Base-by-base conservation (phyloP, 92 coral and sea anemone species). In the Porites evermanni region DNA sequence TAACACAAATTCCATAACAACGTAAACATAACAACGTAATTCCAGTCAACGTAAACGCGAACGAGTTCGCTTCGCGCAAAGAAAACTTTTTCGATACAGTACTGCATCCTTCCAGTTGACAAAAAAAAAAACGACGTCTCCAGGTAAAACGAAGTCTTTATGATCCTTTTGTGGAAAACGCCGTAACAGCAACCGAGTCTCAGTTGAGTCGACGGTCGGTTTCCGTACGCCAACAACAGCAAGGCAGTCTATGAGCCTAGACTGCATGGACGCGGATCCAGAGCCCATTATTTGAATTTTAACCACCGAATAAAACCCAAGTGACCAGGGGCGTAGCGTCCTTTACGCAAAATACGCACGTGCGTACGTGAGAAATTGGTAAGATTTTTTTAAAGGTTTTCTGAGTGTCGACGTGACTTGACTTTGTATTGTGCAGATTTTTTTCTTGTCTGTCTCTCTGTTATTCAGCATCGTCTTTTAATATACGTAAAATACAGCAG, bases 51-150 rank as follows among this genome's bases (percentile, higher is more conserved):
- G 99, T 97, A 74, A 97, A 97, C 71, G 95, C 93, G 75, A 97
- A 97, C 80, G 99, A 95, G 76, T 94, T 97, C 60, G 99, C 98
- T 76, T 97, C 98, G 19, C 99, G 93, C 11, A 97, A 79, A 23
- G 98, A 94, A 61, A 97, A 95, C 75, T 97, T 97, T 83, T 93
- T 97, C 65, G 97, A 95, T 78, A 95, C 98, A 0, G 98, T 93
- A 87, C 87, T 95, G 53, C 97, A 97, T 72, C 96, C 99, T 82
- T 97, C 99, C 1, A 98, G 99, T 69, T 97, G 98, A 53, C 99
- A 97, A 86, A 97, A 97, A 94, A 97, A 97, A 13, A 97, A 13
- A 97, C 96, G 50, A 97, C 99, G 66, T 97, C 99, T 70, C 98
- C 95, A 8, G 99, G 99, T 54, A 95, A 92, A 59, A 64, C 79